Evolutionary conservation across 2,113 vertebrate species (phyloP), one percentile per base, ranked within the genome.

Genomic region (Oncorhynchus tshawytscha): DNA sequence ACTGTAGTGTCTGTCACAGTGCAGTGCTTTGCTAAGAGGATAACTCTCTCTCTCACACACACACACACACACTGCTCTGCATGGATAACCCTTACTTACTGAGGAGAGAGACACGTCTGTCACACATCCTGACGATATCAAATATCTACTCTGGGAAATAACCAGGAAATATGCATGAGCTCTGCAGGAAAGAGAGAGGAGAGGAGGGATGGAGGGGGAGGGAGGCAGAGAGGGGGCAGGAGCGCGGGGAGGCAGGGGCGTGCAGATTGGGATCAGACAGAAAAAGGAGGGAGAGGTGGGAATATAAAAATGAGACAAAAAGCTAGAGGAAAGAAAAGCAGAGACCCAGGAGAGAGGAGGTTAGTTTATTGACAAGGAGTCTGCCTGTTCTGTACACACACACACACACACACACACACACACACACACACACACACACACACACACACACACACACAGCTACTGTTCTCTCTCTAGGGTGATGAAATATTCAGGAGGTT

Each of bases 101-200:
- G 22, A 27, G 8, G 39, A 31, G 16, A 16, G 15, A 70, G 67
- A 45, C 34, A 70, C 20, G 34, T 39, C 45, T 70, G 68, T 70
- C 68, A 24, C 29, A 68, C 68, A 39, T n/a, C 39, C 39, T 48
- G 68, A 70, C 49, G 39, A 70, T 49, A 70, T 70, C 34, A 70
- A 48, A 70, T 18, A 20, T 45, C 68, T 29, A 20, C 29, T 70
- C 68, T 70, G 18, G 22, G 39, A 70, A 70, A 70, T 70, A 12
- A n/a, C 9, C 34, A 20, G 68, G 39, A 70, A 70, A 70, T 70
- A 70, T 49, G 13, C 68, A 70, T 70, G 34, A 70, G 39, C n/a
- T 70, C 66, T 31, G 31, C 29, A 18, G 66, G 66, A 20, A 15
- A 13, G 65, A 31, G 27, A 18, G 13, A 8, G 29, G 16, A 27